Evolutionary conservation across 2,797 vertebrate genomes (phyloP), one percentile per base, ranked within the genome.

Genomic region (Xenentodon cancila): DNA sequence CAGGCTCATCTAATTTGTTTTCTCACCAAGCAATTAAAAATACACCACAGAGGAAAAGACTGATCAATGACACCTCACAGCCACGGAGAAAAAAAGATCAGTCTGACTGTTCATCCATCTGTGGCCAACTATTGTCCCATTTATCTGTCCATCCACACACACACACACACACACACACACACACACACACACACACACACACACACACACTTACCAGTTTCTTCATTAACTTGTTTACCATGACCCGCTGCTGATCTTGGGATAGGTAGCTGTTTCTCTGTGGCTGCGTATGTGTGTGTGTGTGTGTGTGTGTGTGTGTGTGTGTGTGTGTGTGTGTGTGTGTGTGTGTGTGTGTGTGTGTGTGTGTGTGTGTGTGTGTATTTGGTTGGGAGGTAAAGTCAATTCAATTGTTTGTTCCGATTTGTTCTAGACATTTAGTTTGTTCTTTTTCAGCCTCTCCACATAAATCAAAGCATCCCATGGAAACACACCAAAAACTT

Each of bases 21-120:
- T 85, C 80, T 77, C 64, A 64, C 73, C 56, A 37, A 79, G 75
- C 85, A 86, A 88, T 91, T 90, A 88, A 81, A 82, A 80, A 84
- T 82, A 69, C 54, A 74, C 78, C 46, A 25, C 37, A 48, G 49
- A 63, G 54, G 53, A 78, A 59, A 61, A 13, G 57, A 20, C 34
- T 74, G 84, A 88, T 89, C 86, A 73, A 77, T 79, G 79, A 50
- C 69, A 78, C 73, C 75, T 68, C 78, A 68, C 73, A 79, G 72
- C 51, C 44, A 37, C 56, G 18, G 51, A 71, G 67, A 37, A 25
- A 62, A 60, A 65, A 48, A 43, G 37, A 70, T 58, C 73, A 43
- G 63, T 42, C 59, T 4, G 18, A 64, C 73, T 58, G 34, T 64
- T 53, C 50, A 76, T 81, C 64, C 61, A 60, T 74, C 74, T 62